phyloP scores from a whole-genome alignment of 1,140 invertebrate genomes.

The Himalopsyche phryganea region DNA sequence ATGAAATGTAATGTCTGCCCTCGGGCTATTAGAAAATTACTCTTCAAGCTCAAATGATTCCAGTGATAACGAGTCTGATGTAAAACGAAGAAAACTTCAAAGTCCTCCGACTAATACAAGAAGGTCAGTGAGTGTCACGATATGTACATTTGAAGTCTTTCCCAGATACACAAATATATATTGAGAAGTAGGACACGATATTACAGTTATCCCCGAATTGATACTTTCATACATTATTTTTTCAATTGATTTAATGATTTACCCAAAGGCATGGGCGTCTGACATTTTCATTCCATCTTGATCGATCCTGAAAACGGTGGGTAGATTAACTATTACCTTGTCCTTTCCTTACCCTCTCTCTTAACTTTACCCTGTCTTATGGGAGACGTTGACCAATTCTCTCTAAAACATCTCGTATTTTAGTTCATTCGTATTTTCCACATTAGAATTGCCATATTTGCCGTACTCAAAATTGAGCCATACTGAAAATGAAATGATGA shows the following conservation, averaged over 20 bases:
- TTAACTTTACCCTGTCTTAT: too few relatives aligned
- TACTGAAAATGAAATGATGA: too few relatives aligned
- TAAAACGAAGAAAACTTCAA: conserved; percentile 5
- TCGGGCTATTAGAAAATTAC: conserved; percentile 20
- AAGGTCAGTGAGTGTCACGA: not conserved
- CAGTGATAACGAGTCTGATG: not conserved
- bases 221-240: not conserved
- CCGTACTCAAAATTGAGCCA: too few relatives aligned
- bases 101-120: not conserved
- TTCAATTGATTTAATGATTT: not conserved
- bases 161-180: not conserved
- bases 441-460: too few relatives aligned
- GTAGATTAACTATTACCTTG: too few relatives aligned
- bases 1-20: conserved; percentile 19
- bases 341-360: too few relatives aligned
- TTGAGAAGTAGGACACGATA: not conserved
- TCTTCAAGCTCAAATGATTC: conserved; percentile 17
- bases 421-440: too few relatives aligned
- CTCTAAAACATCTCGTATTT: too few relatives aligned
- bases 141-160: not conserved
- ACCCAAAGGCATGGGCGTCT: not conserved
- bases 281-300: too few relatives aligned
- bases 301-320: too few relatives aligned
- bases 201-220: not conserved
- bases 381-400: too few relatives aligned